Percentiles rank a stretch among this genome's conserved stretches.
Evolutionary conservation across 2,113 vertebrate species (phyloP).

Genomic region (Phyllostomus hastatus): DNA sequence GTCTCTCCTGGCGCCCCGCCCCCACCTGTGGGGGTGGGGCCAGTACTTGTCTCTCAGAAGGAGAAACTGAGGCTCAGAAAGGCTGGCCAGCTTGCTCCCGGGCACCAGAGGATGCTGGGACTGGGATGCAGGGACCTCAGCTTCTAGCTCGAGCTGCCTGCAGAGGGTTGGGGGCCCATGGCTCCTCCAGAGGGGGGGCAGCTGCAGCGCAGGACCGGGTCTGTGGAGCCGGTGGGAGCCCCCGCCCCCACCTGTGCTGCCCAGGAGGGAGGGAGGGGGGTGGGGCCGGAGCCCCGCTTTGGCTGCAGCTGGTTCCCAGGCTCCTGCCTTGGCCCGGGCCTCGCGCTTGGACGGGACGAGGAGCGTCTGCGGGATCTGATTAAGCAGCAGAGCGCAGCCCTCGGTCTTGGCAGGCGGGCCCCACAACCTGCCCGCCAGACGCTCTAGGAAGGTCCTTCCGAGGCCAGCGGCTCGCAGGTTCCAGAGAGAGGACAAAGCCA

Average conservation of each 20-base stretch:
- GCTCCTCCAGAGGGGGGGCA: background rate
- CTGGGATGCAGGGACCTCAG: background rate
- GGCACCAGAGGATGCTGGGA: background rate
- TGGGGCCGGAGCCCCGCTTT: background rate
- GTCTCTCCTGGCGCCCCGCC: too few relatives aligned
- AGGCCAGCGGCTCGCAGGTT: conserved; percentile 58
- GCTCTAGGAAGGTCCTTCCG: conserved; percentile 43
- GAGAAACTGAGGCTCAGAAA: background rate
- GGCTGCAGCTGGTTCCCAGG: conserved; percentile 12
- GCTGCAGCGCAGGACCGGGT: background rate
- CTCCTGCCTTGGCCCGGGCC: background rate
- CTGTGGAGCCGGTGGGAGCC: background rate
- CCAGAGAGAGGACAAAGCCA: conserved; percentile 49
- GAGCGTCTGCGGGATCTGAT: background rate
- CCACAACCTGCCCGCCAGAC: conserved; percentile 38
- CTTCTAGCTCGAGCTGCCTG: background rate
- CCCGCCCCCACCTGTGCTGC: background rate
- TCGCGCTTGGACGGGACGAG: background rate
- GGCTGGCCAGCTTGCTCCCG: background rate
- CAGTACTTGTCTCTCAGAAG: background rate
- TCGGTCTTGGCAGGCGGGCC: conserved; percentile 29
- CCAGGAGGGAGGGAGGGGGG: background rate
- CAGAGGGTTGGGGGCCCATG: background rate
- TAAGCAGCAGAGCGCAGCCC: background rate
- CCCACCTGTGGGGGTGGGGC: background rate